Base-by-base conservation (phyloP, 2,113 vertebrate genomes). In the Pyrgilauda ruficollis region DNA sequence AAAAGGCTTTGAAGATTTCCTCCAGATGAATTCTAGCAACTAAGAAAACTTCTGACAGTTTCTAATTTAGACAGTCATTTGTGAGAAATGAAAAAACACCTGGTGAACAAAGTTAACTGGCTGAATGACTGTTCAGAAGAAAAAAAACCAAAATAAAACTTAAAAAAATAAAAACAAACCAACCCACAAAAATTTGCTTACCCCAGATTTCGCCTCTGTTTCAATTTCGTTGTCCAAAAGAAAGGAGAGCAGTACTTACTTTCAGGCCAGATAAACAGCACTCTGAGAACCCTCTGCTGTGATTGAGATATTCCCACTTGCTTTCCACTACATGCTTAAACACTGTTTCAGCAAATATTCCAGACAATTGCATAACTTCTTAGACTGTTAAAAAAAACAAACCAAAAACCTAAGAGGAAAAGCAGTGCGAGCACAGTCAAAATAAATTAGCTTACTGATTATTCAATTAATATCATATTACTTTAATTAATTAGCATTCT, bases 81-180 rank as follows among this genome's bases (percentile, higher is more conserved):
- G 80, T 75, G 66, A 93, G 52, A 93, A 94, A 94, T 81, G 47
- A 75, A 88, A 90, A 93, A 90, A 92, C 92, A 96, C 93, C 88
- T 92, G 86, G 74, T 47, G 67, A 94, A 56, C 70, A 64, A 92
- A 92, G n/a, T 77, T 72, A 75, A 67, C 83, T 53, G 82, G 11
- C 75, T 92, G 77, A 72, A 33, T 27, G 61, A 67, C 39, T 95
- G 76, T 20, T 80, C 53, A 53, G 78, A 84, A 73, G 23, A 33
- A 77, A 47, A 59, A 39, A 39, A 39, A 39, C 10, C 11, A 41
- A 41, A 41, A 41, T 5, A 12, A 41, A 41, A 41, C 39, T 13
- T 13, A 58, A 84, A 90, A 55, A 15, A 24, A 6, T 2, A 17
- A 27, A 26, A 64, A 19, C 8, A 16, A 27, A 20, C 2, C 41